Evolutionary conservation across 2,888 invertebrate species (phyloP).

Genomic region (Folsomia candida): DNA sequence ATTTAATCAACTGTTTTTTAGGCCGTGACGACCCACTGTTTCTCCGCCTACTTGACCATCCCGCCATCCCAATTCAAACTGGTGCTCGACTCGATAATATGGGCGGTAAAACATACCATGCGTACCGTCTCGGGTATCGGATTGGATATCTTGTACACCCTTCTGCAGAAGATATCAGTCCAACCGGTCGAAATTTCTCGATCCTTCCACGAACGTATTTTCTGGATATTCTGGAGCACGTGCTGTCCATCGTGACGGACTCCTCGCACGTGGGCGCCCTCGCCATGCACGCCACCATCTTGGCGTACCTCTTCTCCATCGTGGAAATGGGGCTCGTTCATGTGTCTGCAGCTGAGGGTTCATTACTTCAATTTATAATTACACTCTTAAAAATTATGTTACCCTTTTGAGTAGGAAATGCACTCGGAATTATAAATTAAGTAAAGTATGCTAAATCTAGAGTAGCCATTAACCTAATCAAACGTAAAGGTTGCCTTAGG

Average conservation of each 20-base stretch:
- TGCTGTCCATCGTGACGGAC: conserved; percentile 97
- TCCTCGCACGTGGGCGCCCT: conserved; percentile 94
- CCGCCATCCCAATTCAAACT: conserved; percentile 95
- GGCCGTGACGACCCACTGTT: conserved; percentile 91
- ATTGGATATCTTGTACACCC: conserved; percentile 74
- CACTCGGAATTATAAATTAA: too few species aligned
- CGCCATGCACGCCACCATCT: conserved; percentile 92
- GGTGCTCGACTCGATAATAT: conserved; percentile 96
- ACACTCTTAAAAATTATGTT: too few species aligned
- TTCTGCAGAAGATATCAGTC: conserved; percentile 80
- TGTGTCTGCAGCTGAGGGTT: too few species aligned
- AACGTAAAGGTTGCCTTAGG: too few species aligned
- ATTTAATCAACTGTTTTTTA: conserved; percentile 56
- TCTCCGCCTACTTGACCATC: conserved; percentile 92
- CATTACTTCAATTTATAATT: too few species aligned
- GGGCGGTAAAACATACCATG: conserved; percentile 99
- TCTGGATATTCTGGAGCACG: conserved; percentile 95
- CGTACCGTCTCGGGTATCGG: conserved; percentile 98
- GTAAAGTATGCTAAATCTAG: too few species aligned
- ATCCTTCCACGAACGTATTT: conserved; percentile 97
- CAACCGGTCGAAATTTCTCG: conserved; percentile 90
- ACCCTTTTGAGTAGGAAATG: too few species aligned
- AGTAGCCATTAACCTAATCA: too few species aligned
- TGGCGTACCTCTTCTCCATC: conserved; percentile 93
- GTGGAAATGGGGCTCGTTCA: conserved; percentile 88